phyloP scores from a whole-genome alignment of 1,140 invertebrate species.

The Eumeta japonica region DNA sequence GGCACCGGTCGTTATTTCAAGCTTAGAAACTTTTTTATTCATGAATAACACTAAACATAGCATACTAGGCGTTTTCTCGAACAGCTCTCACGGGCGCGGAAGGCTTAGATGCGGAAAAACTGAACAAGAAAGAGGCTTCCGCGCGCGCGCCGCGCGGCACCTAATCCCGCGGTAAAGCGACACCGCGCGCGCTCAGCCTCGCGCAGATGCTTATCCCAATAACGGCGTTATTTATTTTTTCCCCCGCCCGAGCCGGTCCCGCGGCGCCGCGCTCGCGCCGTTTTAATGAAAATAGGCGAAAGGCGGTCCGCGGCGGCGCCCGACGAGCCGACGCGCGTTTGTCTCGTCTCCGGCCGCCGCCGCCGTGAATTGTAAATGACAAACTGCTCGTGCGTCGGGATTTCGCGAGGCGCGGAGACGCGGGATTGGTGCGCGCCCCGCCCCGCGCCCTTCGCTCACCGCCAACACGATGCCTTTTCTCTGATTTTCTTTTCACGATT shows the following conservation, averaged over 20 bases:
- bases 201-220: conserved; percentile 56
- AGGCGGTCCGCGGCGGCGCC: no score
- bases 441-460: no score
- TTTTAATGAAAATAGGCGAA: conserved; percentile 50
- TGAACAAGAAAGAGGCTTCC: neutral
- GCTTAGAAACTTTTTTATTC: no score
- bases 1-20: no score
- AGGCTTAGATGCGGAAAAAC: conserved; percentile 18
- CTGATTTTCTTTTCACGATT: no score
- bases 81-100: conserved; percentile 22
- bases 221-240: conserved; percentile 58
- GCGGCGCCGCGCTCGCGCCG: conserved; percentile 25
- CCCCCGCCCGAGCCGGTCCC: conserved; percentile 44
- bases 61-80: no score
- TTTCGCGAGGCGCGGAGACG: no score
- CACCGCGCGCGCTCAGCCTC: conserved; percentile 50
- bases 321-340: conserved; percentile 17
- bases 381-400: conserved; percentile 7
- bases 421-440: no score
- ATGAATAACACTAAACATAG: no score
- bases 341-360: neutral
- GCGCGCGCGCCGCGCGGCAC: conserved; percentile 7
- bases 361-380: conserved; percentile 8
- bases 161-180: conserved; percentile 52
- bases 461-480: no score